phyloP scores from a whole-genome alignment of 2,888 invertebrate genomes.

The Clistopyga incitator region DNA sequence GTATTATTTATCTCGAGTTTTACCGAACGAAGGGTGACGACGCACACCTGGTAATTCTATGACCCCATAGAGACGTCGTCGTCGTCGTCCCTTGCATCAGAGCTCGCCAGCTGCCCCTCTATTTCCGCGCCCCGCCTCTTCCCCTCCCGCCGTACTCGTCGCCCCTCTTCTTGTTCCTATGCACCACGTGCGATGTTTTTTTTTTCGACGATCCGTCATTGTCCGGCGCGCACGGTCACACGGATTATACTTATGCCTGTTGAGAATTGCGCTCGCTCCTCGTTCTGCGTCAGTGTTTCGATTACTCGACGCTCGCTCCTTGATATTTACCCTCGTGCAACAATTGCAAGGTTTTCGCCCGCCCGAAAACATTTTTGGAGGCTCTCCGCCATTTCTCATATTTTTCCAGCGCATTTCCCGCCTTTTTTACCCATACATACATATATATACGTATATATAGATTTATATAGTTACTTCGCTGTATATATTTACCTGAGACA shows the following conservation, averaged over 20 bases:
- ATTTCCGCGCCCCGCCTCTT: slow-evolving; percentile 44
- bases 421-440: too few species aligned
- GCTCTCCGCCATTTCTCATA: not conserved
- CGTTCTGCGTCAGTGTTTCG: slow-evolving; percentile 36
- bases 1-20: slow-evolving; percentile 64
- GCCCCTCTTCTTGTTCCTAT: slow-evolving; percentile 4
- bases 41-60: slow-evolving; percentile 79
- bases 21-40: slow-evolving; percentile 68
- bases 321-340: slow-evolving; percentile 18
- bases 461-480: too few species aligned
- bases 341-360: not conserved
- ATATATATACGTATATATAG: too few species aligned
- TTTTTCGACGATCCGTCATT: slow-evolving; percentile 46
- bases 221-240: slow-evolving; percentile 33
- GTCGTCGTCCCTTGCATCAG: slow-evolving; percentile 73
- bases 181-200: slow-evolving; percentile 48
- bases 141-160: not conserved
- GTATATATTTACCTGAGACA: too few species aligned
- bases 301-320: slow-evolving; percentile 10
- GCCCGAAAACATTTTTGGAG: not conserved
- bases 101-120: slow-evolving; percentile 62
- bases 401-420: too few species aligned
- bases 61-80: slow-evolving; percentile 74
- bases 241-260: slow-evolving; percentile 39
- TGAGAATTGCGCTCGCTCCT: slow-evolving; percentile 51